Percentiles rank a stretch among this genome's conserved stretches.
These are phyloP conservation scores for Triplophysa rosa DNA, from an alignment of 2,113 vertebrate species.

Conservation along the genomic window DNA sequence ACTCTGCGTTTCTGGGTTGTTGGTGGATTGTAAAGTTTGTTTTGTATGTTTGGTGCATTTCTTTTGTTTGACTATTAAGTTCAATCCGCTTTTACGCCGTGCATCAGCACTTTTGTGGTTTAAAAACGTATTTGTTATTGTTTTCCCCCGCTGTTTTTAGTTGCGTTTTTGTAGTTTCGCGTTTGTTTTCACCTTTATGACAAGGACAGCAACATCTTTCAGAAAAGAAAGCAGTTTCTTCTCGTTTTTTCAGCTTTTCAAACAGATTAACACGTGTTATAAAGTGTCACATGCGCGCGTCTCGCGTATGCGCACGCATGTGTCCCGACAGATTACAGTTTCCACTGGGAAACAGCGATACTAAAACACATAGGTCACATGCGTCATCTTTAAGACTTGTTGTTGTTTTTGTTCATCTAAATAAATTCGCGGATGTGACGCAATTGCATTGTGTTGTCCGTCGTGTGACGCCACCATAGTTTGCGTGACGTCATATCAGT, in stretches of 20 bases:
- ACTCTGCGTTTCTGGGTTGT: slow-evolving; percentile 15
- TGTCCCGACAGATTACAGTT: too few species aligned
- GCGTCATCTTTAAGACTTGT: neutral
- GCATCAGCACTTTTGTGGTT: slow-evolving; percentile 67
- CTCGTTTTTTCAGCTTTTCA: too few species aligned
- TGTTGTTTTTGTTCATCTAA: too few species aligned
- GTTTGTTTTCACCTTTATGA: neutral
- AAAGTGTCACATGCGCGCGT: too few species aligned
- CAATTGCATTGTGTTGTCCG: neutral
- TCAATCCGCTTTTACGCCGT: slow-evolving; percentile 76
- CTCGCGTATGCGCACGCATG: too few species aligned
- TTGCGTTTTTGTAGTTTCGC: neutral
- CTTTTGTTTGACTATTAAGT: slow-evolving; percentile 62
- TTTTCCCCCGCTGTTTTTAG: neutral
- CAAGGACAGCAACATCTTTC: too few species aligned
- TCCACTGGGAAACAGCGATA: too few species aligned
- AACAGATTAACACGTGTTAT: too few species aligned
- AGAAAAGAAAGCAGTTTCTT: too few species aligned
- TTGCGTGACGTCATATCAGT: neutral
- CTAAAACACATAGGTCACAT: neutral
- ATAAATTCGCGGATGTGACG: neutral
- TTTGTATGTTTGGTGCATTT: slow-evolving; percentile 40
- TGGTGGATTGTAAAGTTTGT: slow-evolving; percentile 27
- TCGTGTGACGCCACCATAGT: neutral
- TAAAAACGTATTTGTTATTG: slow-evolving; percentile 54